A percentile compares a stretch with the other conserved stretches of the same genome.
Conservation (phyloP, 1,140 invertebrate species). For the Drosophila kanapiae region DNA sequence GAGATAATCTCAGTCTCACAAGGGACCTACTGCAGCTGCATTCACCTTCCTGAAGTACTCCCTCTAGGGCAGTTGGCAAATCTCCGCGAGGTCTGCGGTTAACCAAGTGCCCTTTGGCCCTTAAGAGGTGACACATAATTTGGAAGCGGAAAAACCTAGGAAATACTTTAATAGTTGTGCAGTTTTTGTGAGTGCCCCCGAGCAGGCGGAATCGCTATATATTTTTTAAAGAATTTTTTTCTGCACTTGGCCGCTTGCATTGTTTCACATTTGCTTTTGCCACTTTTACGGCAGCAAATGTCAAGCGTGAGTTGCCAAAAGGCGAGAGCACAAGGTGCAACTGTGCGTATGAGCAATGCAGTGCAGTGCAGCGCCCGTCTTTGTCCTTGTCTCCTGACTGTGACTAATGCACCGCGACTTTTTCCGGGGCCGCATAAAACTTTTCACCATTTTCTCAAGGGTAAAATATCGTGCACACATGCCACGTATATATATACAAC, state of each 20-base stretch:
- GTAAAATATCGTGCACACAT: constrained; percentile 42
- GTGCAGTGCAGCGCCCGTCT: constrained; percentile 22
- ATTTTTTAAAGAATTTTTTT: constrained; percentile 21
- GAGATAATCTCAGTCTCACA: constrained; percentile 26
- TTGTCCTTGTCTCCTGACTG: constrained; percentile 68
- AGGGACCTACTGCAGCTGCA: constrained; percentile 5
- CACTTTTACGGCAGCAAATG: constrained; percentile 59
- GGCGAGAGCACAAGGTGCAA: constrained; percentile 55
- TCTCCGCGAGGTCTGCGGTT: constrained; percentile 7
- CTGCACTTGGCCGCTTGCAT: constrained; percentile 31
- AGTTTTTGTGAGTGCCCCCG: constrained; percentile 26
- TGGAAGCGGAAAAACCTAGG: constrained; percentile 14
- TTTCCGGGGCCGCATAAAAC: constrained; percentile 45
- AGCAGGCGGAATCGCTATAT: constrained; percentile 20
- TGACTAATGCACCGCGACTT: constrained; percentile 72
- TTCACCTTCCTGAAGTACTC: constrained; percentile 4
- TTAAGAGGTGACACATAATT: constrained; percentile 34
- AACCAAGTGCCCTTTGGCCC: constrained; percentile 3
- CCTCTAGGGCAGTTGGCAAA: constrained; percentile 25
- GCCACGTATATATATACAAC: background rate
- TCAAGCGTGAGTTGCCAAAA: constrained; percentile 56
- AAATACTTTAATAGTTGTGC: constrained; percentile 31
- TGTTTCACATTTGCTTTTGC: constrained; percentile 53
- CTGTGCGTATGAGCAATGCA: constrained; percentile 73
- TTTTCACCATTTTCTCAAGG: constrained; percentile 57